phyloP scores from a whole-genome alignment of 1,140 invertebrate species.

The Micrasema minimum region DNA sequence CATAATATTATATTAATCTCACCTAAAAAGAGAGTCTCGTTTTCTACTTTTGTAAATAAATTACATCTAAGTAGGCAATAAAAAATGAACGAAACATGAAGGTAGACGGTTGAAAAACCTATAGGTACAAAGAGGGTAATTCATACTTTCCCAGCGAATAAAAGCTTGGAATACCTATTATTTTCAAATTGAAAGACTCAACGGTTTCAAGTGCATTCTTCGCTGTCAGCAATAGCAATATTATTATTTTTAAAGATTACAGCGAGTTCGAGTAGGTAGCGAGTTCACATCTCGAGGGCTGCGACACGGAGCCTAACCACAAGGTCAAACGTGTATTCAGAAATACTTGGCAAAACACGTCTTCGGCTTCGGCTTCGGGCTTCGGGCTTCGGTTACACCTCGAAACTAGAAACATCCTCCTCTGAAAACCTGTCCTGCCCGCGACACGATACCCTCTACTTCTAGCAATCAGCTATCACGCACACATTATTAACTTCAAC shows the following conservation, averaged over 20 bases:
- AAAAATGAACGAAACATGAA: background rate
- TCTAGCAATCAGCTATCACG: background rate
- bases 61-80: no score
- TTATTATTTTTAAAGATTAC: no score
- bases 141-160: no score
- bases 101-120: background rate
- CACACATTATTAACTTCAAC: no score
- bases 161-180: no score
- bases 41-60: no score
- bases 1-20: no score
- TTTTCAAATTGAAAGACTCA: no score
- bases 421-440: constrained; percentile 13
- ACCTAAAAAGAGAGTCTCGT: no score
- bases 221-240: background rate
- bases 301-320: constrained; percentile 17
- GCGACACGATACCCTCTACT: constrained; percentile 14
- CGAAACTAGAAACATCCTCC: constrained; percentile 9
- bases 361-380: background rate
- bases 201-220: no score
- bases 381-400: background rate
- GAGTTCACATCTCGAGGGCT: background rate
- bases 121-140: no score
- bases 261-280: no score
- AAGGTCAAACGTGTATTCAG: constrained; percentile 36
- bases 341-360: constrained; percentile 14